Evolutionary conservation across 2,888 invertebrate species (phyloP).

Genomic region (Plagiodera versicolora): DNA sequence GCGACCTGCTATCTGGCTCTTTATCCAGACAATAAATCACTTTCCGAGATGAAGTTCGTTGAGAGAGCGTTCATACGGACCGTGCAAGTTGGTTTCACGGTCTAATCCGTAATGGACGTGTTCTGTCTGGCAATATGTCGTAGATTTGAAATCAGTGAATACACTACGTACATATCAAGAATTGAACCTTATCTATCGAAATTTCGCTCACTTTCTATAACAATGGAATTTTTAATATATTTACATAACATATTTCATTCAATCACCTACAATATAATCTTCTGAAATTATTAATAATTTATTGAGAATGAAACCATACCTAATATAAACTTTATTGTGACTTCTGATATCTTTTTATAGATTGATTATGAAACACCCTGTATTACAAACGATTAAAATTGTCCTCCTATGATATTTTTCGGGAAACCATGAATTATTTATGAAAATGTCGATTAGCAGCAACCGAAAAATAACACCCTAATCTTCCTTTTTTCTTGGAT

Average conservation of each 20-base stretch:
- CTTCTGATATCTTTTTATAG: too few relatives aligned
- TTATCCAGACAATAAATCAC: slow-evolving; percentile 17
- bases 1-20: slow-evolving; percentile 27
- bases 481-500: not conserved
- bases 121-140: not conserved
- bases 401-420: too few relatives aligned
- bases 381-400: not conserved
- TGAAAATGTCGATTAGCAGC: not conserved
- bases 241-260: too few relatives aligned
- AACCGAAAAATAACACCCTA: not conserved
- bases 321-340: too few relatives aligned
- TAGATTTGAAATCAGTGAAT: not conserved
- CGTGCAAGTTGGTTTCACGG: not conserved
- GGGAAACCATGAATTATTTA: not conserved
- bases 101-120: not conserved
- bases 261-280: too few relatives aligned
- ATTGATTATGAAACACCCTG: not conserved
- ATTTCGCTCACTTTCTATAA: too few relatives aligned
- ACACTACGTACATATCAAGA: not conserved
- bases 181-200: too few relatives aligned
- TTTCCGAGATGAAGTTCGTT: slow-evolving; percentile 6
- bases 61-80: not conserved
- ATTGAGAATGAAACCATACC: too few relatives aligned
- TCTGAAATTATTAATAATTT: too few relatives aligned
- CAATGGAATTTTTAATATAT: too few relatives aligned